Base-by-base conservation (phyloP, 2,888 invertebrate species). In the Patella caerulea region DNA sequence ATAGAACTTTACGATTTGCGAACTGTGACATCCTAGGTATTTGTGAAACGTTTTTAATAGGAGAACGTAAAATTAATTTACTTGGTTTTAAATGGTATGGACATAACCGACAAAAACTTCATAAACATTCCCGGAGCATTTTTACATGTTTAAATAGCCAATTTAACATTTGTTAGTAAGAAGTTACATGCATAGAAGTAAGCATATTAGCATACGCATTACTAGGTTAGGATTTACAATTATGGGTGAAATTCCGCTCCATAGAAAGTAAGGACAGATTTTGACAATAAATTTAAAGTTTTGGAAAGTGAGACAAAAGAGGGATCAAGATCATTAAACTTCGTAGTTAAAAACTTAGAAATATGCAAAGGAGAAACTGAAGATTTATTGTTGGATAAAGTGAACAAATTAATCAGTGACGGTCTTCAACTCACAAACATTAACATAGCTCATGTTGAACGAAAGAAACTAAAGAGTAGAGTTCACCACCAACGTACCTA, bases 31-130 rank as follows among this genome's bases (percentile, higher is more conserved):
- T 65, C n/a, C 65, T 65, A 24, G 65, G 19, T 19, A n/a, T 65
- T 65, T 65, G 65, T 19, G 65, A 65, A 65, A 65, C 65, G 14
- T 65, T 65, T 65, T 65, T 65, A 65, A 65, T 24, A 11, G n/a
- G 14, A 65, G 24, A 65, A 19, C n/a, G 24, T 65, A 24, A 19
- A 9, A 19, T 65, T 19, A 24, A 65, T 65, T n/a, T 65, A 14
- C n/a, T 2, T 19, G 65, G 65, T 19, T 19, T 19, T 65, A 65
- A 65, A 65, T 65, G 65, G 65, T 65, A 19, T 65, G 19, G 65
- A 65, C n/a, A 65, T 65, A 65, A 19, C 24, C n/a, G 65, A 65
- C n/a, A 24, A 24, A 19, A 11, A 3, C 24, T 65, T 65, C n/a
- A 65, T 24, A 65, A 19, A 65, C 19, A 65, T 9, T n/a, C 65